Percentiles rank a stretch among this genome's conserved stretches.
phyloP scores from a whole-genome alignment of 1,140 invertebrate species.

The Carcinoscorpius rotundicauda region DNA sequence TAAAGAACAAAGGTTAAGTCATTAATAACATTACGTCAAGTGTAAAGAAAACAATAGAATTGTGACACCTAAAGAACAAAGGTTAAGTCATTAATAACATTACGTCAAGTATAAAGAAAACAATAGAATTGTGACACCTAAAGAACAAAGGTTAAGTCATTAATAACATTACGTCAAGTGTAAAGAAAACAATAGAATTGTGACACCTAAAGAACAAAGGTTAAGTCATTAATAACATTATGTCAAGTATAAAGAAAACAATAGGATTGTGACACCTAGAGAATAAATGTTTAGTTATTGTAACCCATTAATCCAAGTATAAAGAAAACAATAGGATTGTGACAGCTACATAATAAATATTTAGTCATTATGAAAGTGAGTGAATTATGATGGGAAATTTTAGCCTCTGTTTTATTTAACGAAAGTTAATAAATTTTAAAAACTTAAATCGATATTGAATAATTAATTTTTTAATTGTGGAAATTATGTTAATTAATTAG shows the following conservation, averaged over 20 bases:
- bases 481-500: no score
- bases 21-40: no score
- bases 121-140: conserved; percentile 97
- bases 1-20: not conserved
- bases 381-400: no score
- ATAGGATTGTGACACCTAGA: conserved; percentile 88
- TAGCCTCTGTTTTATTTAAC: no score
- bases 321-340: conserved; percentile 87
- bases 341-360: conserved; percentile 51
- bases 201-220: conserved; percentile 59
- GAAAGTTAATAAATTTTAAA: no score
- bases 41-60: conserved; percentile 75
- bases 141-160: conserved; percentile 1
- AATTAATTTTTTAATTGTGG: no score
- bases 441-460: no score
- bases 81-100: not conserved
- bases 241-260: conserved; percentile 48
- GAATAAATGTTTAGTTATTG: not conserved
- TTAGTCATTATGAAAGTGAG: no score
- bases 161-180: not conserved
- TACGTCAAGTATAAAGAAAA: no score
- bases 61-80: conserved; percentile 64
- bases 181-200: conserved; percentile 72
- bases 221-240: not conserved
- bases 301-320: no score